Evolutionary conservation across 2,888 invertebrate genomes (phyloP).

Genomic region (Sepiola atlantica): DNA sequence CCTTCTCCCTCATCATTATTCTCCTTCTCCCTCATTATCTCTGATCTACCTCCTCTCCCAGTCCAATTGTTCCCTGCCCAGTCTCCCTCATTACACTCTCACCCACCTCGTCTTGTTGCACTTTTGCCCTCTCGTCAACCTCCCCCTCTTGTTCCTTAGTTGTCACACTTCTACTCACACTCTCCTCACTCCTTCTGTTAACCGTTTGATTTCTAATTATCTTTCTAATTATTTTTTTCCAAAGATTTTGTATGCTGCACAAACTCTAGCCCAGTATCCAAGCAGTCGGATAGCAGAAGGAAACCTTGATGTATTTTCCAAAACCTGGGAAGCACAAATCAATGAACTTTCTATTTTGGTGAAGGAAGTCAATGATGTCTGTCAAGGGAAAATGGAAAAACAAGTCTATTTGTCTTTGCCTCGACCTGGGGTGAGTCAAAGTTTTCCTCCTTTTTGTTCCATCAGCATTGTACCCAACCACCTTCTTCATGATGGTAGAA

Average conservation of each 20-base stretch:
- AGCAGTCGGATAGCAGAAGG: conserved; percentile 96
- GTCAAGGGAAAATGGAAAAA: conserved; percentile 82
- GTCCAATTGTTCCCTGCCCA: too few relatives aligned
- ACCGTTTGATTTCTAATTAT: not conserved
- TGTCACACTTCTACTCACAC: not conserved
- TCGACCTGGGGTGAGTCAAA: conserved; percentile 87
- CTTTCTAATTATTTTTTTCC: conserved; percentile 1
- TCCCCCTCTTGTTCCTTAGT: not conserved
- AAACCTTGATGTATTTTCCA: conserved; percentile 86
- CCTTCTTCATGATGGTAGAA: too few relatives aligned
- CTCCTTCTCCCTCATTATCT: too few relatives aligned
- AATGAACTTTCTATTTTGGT: conserved; percentile 92
- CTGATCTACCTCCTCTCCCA: too few relatives aligned
- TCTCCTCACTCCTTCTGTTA: not conserved
- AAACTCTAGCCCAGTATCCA: conserved; percentile 92
- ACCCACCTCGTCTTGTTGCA: not conserved
- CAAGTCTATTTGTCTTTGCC: conserved; percentile 94
- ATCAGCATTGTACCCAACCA: not conserved
- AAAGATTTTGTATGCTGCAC: conserved; percentile 89
- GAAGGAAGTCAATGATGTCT: conserved; percentile 87
- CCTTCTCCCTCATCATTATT: too few relatives aligned
- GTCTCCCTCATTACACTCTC: too few relatives aligned
- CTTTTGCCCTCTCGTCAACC: not conserved
- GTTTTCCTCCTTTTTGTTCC: not conserved
- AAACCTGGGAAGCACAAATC: conserved; percentile 89